A percentile compares a stretch with the other conserved stretches of the same genome.
Conservation (phyloP, 2,888 invertebrate species). For the Agriopis marginaria region DNA sequence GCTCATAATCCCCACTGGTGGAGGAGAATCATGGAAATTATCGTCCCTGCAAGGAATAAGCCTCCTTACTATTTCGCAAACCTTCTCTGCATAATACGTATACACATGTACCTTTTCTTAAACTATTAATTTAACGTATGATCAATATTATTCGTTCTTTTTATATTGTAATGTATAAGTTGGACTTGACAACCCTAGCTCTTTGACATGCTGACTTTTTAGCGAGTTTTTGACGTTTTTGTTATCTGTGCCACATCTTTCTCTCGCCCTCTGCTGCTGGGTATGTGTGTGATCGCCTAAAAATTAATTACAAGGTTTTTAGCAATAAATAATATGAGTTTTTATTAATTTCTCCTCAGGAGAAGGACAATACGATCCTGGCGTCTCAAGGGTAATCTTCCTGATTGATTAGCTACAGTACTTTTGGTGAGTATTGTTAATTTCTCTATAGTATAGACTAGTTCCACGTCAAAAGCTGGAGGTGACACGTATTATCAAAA, state of each 20-base stretch:
- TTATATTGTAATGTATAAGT: too few relatives aligned
- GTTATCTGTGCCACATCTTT: slow-evolving; percentile 65
- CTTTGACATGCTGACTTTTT: slow-evolving; percentile 1
- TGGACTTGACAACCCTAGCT: slow-evolving; percentile 8
- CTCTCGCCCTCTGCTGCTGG: slow-evolving; percentile 79
- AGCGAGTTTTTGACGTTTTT: slow-evolving; percentile 20
- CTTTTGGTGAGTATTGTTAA: slow-evolving; percentile 75
- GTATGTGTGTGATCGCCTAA: slow-evolving; percentile 69
- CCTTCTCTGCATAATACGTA: too few relatives aligned
- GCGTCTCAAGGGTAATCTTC: slow-evolving; percentile 76
- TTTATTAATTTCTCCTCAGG: slow-evolving; percentile 68
- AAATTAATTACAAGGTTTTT: slow-evolving; percentile 57
- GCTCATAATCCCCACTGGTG: too few relatives aligned
- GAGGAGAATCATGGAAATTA: too few relatives aligned
- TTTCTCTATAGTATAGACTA: slow-evolving; percentile 67
- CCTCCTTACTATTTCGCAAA: too few relatives aligned
- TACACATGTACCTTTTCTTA: too few relatives aligned
- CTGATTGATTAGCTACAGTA: slow-evolving; percentile 84
- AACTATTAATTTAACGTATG: too few relatives aligned
- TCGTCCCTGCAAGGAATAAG: too few relatives aligned
- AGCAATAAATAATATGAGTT: slow-evolving; percentile 54
- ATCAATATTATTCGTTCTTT: too few relatives aligned
- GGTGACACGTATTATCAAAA: slow-evolving; percentile 85
- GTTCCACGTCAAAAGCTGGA: slow-evolving; percentile 86
- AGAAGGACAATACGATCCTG: slow-evolving; percentile 76